Base-by-base conservation (phyloP, 2,888 invertebrate genomes). In the Plebejus anna region DNA sequence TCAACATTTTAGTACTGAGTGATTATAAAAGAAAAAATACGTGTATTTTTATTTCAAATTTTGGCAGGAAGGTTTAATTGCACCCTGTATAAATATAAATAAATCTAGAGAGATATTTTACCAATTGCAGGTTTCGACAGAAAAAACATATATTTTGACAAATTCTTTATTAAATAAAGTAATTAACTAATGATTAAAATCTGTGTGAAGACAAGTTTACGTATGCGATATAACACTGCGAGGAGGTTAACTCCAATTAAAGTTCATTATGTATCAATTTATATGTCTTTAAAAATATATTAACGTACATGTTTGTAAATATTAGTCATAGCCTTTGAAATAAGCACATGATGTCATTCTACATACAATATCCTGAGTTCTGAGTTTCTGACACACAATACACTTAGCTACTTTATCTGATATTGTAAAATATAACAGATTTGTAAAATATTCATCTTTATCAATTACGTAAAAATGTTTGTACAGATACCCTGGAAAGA, bases 291-390 rank as follows among this genome's bases (percentile, higher is more conserved):
- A 66, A 32, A 66, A 66, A 66, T 66, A 66, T 32, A 66, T 32
- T 66, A 66, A 66, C 32, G 66, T 66, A 66, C 66, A 13, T 66
- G 32, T 66, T 66, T 36, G 32, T 66, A 66, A 32, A 66, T 66
- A 66, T 66, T 66, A 66, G 13, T 66, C 66, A 66, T 32, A 13
- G 61, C 11, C 28, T 66, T 66, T 66, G 28, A 66, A 66, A 66
- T 66, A 59, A 61, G 61, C 61, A 66, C 32, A 66, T 66, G 66
- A 66, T 66, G 66, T 66, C 66, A 66, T 66, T 36, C 32, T 13
- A 66, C 66, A 66, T 16, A 61, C 61, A 28, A 61, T 61, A 66
- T 28, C 22, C 61, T 59, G n/a, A 5, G 55, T 55, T 55, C 55
- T 42, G 55, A 55, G n/a, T 55, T 55, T 57, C 61, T 61, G 32